phyloP scores from a whole-genome alignment of 92 coral and sea anemone genomes.

The Epizoanthus illoricatus region DNA sequence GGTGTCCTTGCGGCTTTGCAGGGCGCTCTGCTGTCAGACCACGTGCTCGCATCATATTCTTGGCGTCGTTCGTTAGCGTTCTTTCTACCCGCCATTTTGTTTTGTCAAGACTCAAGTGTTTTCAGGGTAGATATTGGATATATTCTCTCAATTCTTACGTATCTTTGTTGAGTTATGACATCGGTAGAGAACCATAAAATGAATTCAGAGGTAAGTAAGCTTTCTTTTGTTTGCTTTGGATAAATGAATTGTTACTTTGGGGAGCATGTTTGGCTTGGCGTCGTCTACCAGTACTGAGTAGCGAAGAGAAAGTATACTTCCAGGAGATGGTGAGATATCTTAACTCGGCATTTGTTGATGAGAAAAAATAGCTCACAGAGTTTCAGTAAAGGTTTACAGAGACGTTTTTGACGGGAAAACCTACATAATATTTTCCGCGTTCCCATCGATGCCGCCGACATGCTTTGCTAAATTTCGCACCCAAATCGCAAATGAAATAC shows the following conservation, averaged over 20 bases:
- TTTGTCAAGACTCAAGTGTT: conserved; percentile 7
- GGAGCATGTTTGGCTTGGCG: neutral
- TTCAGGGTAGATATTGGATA: conserved; percentile 17
- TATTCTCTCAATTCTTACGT: neutral
- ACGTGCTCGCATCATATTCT: conserved; percentile 11
- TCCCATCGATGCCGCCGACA: too few relatives aligned
- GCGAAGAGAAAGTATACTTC: too few relatives aligned
- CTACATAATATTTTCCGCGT: too few relatives aligned
- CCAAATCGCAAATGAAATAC: too few relatives aligned
- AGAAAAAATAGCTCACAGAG: neutral
- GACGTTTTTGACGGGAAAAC: neutral
- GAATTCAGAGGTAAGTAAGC: conserved; percentile 25
- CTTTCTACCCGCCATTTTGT: neutral
- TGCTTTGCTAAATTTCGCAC: too few relatives aligned
- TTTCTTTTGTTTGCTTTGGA: neutral
- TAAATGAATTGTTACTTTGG: neutral
- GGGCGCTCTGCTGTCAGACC: conserved; percentile 13
- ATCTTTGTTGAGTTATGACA: conserved; percentile 29
- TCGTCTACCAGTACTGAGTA: neutral
- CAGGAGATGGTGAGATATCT: neutral
- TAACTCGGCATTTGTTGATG: neutral
- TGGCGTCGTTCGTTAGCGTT: neutral
- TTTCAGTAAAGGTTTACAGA: neutral
- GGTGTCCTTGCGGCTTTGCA: neutral
- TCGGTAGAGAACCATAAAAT: conserved; percentile 3